Evolutionary conservation across 2,888 invertebrate species (phyloP).

Genomic region (Hanleya hanleyi): DNA sequence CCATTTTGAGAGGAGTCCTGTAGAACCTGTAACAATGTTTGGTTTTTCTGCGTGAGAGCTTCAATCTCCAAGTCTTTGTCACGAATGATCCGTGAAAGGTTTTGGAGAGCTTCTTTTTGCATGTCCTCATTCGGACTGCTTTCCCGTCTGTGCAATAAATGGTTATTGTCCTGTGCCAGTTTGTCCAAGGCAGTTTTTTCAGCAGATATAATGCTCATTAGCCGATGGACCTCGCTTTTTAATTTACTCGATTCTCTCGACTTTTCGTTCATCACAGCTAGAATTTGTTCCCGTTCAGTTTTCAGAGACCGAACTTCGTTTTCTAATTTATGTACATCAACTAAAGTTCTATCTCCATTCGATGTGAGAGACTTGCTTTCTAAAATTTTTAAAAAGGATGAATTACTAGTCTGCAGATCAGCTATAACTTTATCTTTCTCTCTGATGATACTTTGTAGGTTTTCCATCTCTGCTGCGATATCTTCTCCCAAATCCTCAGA

Average conservation of each 20-base stretch:
- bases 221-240: constrained; percentile 70
- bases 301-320: constrained; percentile 60
- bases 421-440: constrained; percentile 66
- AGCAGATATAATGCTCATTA: constrained; percentile 71
- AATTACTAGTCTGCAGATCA: constrained; percentile 65
- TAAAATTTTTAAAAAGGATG: constrained; percentile 63
- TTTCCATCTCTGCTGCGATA: constrained; percentile 45
- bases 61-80: constrained; percentile 75
- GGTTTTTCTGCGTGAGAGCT: constrained; percentile 72
- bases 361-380: constrained; percentile 55
- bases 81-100: constrained; percentile 71
- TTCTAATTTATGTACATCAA: constrained; percentile 62
- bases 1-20: constrained; percentile 61
- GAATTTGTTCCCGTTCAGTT: constrained; percentile 71
- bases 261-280: constrained; percentile 73
- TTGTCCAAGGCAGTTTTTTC: constrained; percentile 70
- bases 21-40: constrained; percentile 68
- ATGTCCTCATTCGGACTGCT: constrained; percentile 69
- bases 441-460: constrained; percentile 48
- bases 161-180: constrained; percentile 69
- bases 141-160: constrained; percentile 65
- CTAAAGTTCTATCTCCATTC: constrained; percentile 49
- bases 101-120: constrained; percentile 72
- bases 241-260: constrained; percentile 70
- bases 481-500: neutral